Evolutionary conservation across 2,888 invertebrate genomes (phyloP), one percentile per base, ranked within the genome.

Genomic region (Ochlodes sylvanus): DNA sequence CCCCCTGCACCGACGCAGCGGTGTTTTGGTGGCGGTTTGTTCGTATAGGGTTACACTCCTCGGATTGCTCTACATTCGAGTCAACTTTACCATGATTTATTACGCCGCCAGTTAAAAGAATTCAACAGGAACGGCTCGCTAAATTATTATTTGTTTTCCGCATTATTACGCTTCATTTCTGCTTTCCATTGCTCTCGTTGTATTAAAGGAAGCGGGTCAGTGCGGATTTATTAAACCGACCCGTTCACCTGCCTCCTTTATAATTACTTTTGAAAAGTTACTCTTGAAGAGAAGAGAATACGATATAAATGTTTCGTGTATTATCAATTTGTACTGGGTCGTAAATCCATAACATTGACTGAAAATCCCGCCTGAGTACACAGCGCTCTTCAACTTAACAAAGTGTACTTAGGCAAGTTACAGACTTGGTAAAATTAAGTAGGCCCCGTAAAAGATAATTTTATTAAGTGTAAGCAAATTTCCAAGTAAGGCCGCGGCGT

Each of bases 1-100:
- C 73, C 74, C 75, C 72, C 77, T 70, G 71, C 71, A 72, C 70
- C 74, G 72, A 68, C 74, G 73, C 74, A 70, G 66, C 74, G 72
- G 75, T 77, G 79, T 76, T 72, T 69, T 63, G 67, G 65, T 63
- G 65, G 54, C 68, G 62, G 56, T 47, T 63, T 70, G 64, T 65
- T 64, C 61, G 61, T 60, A 54, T 41, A 50, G 65, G 75, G 74
- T 77, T 73, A 69, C 65, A 63, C 70, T 63, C 27, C 58, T 56
- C 50, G 54, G 65, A 65, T 60, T 42, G 60, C 54, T 66, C 66
- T 52, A 52, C 66, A 60, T 66, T 60, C 66, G 66, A 66, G 66
- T 66, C 60, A 34, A 66, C 66, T 66, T 60, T 65, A 34, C 66
- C 60, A 66, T 66, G 66, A 60, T 66, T 66, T 66, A 66, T 66